Base-by-base conservation (phyloP, 2,888 invertebrate genomes). In the Drosophila nigricruria region DNA sequence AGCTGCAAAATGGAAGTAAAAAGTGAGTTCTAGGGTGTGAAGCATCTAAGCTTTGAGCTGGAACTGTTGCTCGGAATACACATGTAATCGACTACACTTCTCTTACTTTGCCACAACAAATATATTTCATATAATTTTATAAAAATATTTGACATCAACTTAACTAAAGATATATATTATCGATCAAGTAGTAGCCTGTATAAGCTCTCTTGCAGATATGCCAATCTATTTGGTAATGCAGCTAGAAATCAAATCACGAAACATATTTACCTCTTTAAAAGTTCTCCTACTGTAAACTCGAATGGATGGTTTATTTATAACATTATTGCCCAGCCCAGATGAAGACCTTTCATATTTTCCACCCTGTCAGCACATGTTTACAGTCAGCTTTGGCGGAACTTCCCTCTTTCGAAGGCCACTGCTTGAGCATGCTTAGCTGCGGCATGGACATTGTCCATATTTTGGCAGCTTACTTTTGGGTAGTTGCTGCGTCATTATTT, bases 401-500 rank as follows among this genome's bases (percentile, higher is more conserved):
- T 5, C 12, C 16, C 18, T 5, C 34, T 16, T 60, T 10, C 32
- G 12, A 4, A 18, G 53, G 23, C 9, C 30, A 23, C 23, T 9
- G 53, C 12, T 12, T 20, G 25, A 30, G 20, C 43, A 45, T 38
- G 20, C 53, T 56, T 40, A 54, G 36, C 42, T 71, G 32, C 16
- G 50, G 40, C 25, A 5, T 61, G 62, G 73, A 53, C 69, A 45
- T 60, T 27, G 57, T 42, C 42, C 59, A 34, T 36, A 52, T 52
- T 54, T 58, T n/a, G 38, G 3, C 20, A 38, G 23, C 67, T 58
- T 66, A 12, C n/a, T 4, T 43, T 25, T 0, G 25, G 25, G 5
- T 25, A 64, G 38, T 27, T 67, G 77, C 70, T 58, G 52, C 43
- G 70, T 81, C 80, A 81, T 78, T 72, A 65, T 60, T 64, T 73